phyloP scores from a whole-genome alignment of 35 echinoderm and acorn worm species.

The Ptychodera flava region DNA sequence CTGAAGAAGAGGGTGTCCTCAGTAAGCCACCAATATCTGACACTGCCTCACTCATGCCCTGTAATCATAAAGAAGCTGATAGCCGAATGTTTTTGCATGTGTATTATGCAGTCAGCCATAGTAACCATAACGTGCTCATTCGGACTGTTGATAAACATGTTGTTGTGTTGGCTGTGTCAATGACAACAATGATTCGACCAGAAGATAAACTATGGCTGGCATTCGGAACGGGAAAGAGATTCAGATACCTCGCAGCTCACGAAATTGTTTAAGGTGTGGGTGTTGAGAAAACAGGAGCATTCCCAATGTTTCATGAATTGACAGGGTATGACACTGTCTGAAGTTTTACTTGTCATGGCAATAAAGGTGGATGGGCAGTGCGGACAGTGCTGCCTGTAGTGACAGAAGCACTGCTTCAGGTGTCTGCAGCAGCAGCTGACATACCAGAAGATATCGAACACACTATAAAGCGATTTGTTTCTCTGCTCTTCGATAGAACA shows the following conservation, averaged over 20 bases:
- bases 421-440: slow-evolving; percentile 10
- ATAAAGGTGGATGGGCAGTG: slow-evolving; percentile 16
- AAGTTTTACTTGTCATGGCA: slow-evolving; percentile 43
- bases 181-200: neutral
- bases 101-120: neutral
- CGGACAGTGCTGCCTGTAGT: slow-evolving; percentile 14
- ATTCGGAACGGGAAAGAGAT: too few species aligned
- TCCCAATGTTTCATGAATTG: slow-evolving; percentile 2
- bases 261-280: neutral
- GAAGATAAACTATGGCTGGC: slow-evolving; percentile 23
- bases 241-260: slow-evolving; percentile 18
- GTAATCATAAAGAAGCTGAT: slow-evolving; percentile 48
- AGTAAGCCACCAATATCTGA: neutral
- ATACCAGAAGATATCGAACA: neutral
- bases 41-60: slow-evolving; percentile 11
- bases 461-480: neutral
- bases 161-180: too few species aligned
- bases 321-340: slow-evolving; percentile 53
- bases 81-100: slow-evolving; percentile 35
- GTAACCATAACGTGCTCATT: neutral
- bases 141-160: slow-evolving; percentile 35
- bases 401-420: slow-evolving; percentile 5
- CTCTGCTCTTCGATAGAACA: slow-evolving; percentile 21
- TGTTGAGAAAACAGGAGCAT: neutral
- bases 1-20: slow-evolving; percentile 7